Base-by-base conservation (phyloP, 2,888 invertebrate genomes). In the Tipula confusa region DNA sequence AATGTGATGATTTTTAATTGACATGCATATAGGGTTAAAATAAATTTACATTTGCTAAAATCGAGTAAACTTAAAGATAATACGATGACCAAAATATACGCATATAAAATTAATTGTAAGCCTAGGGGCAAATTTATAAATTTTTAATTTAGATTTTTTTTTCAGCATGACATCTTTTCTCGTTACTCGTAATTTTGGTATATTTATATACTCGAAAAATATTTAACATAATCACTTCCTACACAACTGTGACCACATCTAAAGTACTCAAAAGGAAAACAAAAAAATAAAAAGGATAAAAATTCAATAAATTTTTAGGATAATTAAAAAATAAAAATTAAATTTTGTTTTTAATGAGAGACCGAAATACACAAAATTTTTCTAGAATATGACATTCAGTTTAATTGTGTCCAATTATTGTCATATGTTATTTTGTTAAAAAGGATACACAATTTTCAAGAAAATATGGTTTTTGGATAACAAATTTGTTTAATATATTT, bases 121-220 rank as follows among this genome's bases (percentile, higher is more conserved):
- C 64, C 64, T 24, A 24, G 64, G 64, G 64, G 64, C 64, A 18
- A 2, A 24, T 64, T 24, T 24, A 24, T 9, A 64, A 64, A 43
- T 13, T 9, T 64, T 64, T n/a, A n/a, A n/a, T 64, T 24, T 64
- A 64, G 24, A n/a, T n/a, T n/a, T n/a, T n/a, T n/a, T n/a, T n/a
- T n/a, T n/a, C n/a, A n/a, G 64, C 64, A 24, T 64, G 64, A 64
- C 64, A 64, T 64, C 18, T 64, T 64, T 64, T 64, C 64, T 64
- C 64, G 64, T 64, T 64, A 64, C 64, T 64, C 64, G 64, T 64
- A 24, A 64, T 24, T 64, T 64, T 24, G 18, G 9, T 64, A n/a
- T 64, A 24, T 64, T 64, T 64, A 64, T 64, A 64, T 7, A 64
- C 64, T 64, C 64, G n/a, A 64, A 64, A 24, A 64, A 64, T 64